Percentiles rank a stretch among this genome's conserved stretches.
Conservation (phyloP, 2,113 vertebrate species). For the Zosterops borbonicus region DNA sequence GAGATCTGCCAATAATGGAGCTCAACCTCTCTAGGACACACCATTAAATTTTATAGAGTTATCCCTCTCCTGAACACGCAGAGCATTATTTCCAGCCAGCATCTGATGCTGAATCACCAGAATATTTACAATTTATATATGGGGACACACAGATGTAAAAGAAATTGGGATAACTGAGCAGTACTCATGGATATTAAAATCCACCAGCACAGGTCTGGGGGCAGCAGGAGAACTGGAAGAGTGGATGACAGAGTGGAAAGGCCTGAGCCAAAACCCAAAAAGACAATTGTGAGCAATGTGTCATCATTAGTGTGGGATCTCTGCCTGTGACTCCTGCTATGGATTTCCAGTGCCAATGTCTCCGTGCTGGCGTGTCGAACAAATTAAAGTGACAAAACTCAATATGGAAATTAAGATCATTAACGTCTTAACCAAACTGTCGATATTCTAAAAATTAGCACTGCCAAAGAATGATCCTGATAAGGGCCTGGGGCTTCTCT, state of each 20-base stretch:
- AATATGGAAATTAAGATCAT: conserved; percentile 49
- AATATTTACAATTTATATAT: rapidly evolving
- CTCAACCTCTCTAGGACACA: background rate
- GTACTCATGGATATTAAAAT: background rate
- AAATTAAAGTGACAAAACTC: conserved; percentile 52
- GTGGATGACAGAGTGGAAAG: rapidly evolving
- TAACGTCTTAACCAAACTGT: conserved; percentile 54
- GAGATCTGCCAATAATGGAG: background rate
- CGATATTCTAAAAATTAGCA: conserved; percentile 14
- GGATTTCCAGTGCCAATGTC: conserved; percentile 23
- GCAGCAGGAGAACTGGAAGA: background rate
- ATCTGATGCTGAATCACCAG: background rate
- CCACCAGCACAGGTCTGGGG: background rate
- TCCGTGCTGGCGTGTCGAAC: background rate
- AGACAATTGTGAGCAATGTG: background rate
- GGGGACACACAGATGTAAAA: background rate
- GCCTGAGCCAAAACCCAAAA: background rate
- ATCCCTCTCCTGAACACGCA: background rate
- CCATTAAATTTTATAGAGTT: background rate
- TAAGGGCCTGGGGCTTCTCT: background rate
- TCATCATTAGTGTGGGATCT: background rate
- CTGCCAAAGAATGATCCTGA: background rate
- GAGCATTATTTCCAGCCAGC: background rate
- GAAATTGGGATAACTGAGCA: background rate
- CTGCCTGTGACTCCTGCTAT: background rate